Evolutionary conservation across 2,888 invertebrate genomes (phyloP), one percentile per base, ranked within the genome.

Genomic region (Augiades crinisus): DNA sequence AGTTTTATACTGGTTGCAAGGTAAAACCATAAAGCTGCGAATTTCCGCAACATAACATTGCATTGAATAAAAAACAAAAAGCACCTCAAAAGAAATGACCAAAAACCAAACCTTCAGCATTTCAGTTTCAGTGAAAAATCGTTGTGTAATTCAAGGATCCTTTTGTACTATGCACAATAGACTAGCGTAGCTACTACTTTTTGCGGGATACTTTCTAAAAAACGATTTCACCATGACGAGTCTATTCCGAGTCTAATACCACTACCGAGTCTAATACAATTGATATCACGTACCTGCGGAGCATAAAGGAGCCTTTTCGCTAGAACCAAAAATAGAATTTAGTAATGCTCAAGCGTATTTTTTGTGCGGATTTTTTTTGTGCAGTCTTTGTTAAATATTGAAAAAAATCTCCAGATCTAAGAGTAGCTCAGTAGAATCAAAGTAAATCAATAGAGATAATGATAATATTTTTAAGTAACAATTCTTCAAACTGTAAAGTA

Each of bases 101-200:
- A 24, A 24, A 24, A 24, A 8, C n/a, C 2, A 24, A 5, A 24
- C 24, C 7, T 24, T 4, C 33, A 33, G 6, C 7, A 14, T 17
- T 27, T 31, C 43, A 43, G 22, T 49, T 38, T 51, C 53, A 54
- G 24, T 44, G 52, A 38, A 43, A n/a, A 47, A 43, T 24, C 24
- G 27, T 19, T 24, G 40, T 24, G 40, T 24, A 31, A 27, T 27
- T 27, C 27, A 27, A n/a, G 27, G 10, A 7, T 27, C 10, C 27
- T 10, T 10, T 27, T 27, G 27, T 27, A 8, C 10, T n/a, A 27
- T n/a, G 10, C 8, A 27, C 27, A 27, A 27, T 27, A 27, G 27
- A 10, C 27, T 27, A 12, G 27, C 10, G 4, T 27, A 27, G 27
- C 27, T 27, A 10, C 27, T 27, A 27, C 3, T 27, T 27, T 27